Evolutionary conservation across 2,888 invertebrate genomes (phyloP), one percentile per base, ranked within the genome.

Genomic region (Melanostoma mellinum): DNA sequence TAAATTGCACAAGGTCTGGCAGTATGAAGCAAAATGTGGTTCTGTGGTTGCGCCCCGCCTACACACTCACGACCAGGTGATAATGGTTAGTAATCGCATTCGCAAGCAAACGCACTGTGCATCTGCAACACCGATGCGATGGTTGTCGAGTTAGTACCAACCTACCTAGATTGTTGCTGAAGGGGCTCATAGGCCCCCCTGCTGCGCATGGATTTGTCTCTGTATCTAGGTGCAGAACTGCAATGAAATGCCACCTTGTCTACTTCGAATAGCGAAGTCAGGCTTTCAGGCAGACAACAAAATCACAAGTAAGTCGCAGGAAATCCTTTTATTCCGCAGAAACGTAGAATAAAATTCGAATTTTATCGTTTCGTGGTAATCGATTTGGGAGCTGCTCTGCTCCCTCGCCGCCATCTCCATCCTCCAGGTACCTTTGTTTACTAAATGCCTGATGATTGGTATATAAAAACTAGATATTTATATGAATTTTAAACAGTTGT

Each of bases 341-440:
- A 84, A 60, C 44, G 78, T 71, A 60, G 79, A 76, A 80, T 80
- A 75, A 80, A 72, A 85, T 79, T 79, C 75, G 75, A 79, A 80
- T 85, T 85, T 85, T 85, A 85, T 85, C 85, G 80, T 76, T 85
- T 85, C 85, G 48, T 46, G 61, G 85, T 80, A 85, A 85, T 85
- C 85, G 85, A 84, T 78, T 79, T 79, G 58, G 60, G 50, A 75
- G 75, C 84, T 55, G 56, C 50, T 52, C 60, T 60, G 10, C 20
- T 5, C 55, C 32, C 60, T 5, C 63, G 20, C 36, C 55, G 3
- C 48, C 30, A n/a, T 30, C 56, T 30, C 35, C 20, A 4, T 32
- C n/a, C 32, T 33, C 55, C 50, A 63, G 44, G 71, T 48, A 61
- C 40, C 55, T 84, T 84, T 84, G 79, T 84, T 79, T 79, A 75